Base-by-base conservation (phyloP, 2,797 vertebrate genomes). In the Leptodactylus fallax region DNA sequence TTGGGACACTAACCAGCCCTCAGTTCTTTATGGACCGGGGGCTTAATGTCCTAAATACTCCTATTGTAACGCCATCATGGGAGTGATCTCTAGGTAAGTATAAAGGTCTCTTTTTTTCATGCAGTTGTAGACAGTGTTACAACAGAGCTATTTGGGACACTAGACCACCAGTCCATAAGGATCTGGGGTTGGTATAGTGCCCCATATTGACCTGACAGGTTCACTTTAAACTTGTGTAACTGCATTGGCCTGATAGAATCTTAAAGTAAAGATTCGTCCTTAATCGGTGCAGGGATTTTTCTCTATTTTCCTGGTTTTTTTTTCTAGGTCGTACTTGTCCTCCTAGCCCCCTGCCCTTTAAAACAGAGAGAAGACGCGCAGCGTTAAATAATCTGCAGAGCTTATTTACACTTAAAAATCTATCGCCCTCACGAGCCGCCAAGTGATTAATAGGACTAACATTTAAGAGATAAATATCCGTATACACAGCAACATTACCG, bases 391-490 rank as follows among this genome's bases (percentile, higher is more conserved):
- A 53, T 77, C 47, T 23, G 47, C 72, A 77, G 72, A 51, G 47
- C 72, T 77, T 53, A 77, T 77, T 77, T 77, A 77, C 49, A 77
- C 72, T 77, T 77, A 77, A 23, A 53, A 53, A 77, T 77, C 72
- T 53, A 77, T 77, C 49, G 72, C 19, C 49, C 72, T 53, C 17
- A 21, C 72, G 7, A 51, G 72, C n/a, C n/a, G 10, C 49, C 47
- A 8, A 77, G 72, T 77, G 72, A 77, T 77, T 77, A 77, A 77
- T 77, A 77, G 72, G 72, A 14, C 45, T 77, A 77, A 77, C 72
- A 77, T 77, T 77, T 77, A 77, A 14, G 72, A 77, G 72, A 77
- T 77, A 77, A 77, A 77, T 77, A 74, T 77, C 72, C 47, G 72
- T 77, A 77, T 74, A 74, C 71, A 74, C 71, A 74, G 71, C 71